Evolutionary conservation across 2,113 vertebrate genomes (phyloP).

Genomic region (Myodes glareolus): DNA sequence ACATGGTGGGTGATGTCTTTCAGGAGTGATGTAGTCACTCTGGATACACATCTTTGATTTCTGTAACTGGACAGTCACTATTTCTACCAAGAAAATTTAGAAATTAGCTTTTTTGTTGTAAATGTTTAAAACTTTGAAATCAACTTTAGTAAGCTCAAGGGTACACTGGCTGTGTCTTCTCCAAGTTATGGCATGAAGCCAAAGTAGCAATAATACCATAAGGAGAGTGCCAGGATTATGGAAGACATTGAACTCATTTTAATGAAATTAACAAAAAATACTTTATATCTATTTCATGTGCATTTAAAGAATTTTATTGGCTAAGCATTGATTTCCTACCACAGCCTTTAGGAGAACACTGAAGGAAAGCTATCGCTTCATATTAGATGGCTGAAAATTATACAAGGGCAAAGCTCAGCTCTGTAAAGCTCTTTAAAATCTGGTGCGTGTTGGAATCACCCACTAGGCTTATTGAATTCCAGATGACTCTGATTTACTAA

Average conservation of each 20-base stretch:
- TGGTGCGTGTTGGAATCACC: background rate
- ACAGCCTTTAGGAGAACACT: background rate
- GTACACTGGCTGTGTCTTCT: background rate
- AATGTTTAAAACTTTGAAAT: background rate
- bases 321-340: background rate
- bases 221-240: background rate
- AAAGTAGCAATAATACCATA: background rate
- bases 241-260: background rate
- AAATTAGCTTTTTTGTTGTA: background rate
- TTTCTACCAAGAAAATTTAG: background rate
- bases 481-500: background rate
- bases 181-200: background rate
- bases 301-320: background rate
- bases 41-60: background rate
- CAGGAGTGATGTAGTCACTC: too few species aligned
- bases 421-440: background rate
- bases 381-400: background rate
- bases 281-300: background rate
- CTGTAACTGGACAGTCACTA: background rate
- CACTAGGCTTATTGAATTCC: background rate
- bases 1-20: background rate
- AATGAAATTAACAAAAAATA: background rate
- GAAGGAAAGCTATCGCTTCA: background rate
- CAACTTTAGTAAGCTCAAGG: background rate
- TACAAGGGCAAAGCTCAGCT: background rate